Base-by-base conservation (phyloP, 2,888 invertebrate species). In the Aspidapion aeneum region DNA sequence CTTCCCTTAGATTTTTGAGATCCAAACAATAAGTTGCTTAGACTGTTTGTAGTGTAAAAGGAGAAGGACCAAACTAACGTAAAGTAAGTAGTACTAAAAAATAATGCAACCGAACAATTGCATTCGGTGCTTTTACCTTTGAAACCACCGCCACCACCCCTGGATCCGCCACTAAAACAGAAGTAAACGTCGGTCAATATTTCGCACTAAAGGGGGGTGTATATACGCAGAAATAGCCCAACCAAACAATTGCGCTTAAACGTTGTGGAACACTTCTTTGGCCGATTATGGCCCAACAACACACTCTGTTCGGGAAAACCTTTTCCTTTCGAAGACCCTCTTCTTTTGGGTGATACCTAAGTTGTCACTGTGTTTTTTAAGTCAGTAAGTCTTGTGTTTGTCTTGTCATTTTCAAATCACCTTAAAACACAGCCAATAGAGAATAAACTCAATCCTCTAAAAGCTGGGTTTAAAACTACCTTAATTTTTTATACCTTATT, bases 81-180 rank as follows among this genome's bases (percentile, higher is more conserved):
- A 7, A 35, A 35, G 12, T 35, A 35, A 35, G 12, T 35, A 35
- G n/a, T n/a, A 35, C 3, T 35, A 35, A 35, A 7, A 35, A 7
- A 35, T 35, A 89, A 84, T 87, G 89, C 89, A 88, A 66, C 87
- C 89, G 67, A 64, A 83, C 84, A 85, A 82, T 60, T 18, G 54
- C 86, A 86, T 85, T 87, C 86, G 90, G 89, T 89, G 90, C 86
- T 84, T 90, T 94, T 94, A 94, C 94, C 94, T 94, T 94, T 94
- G 87, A 85, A 93, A 93, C 92, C 93, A 91, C 92, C 93, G 91
- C 92, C 93, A 91, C 92, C 93, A 91, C 93, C 93, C 90, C 89
- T 89, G 90, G 93, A 91, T 90, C 93, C 93, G 87, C 88, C 87
- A 91, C 93, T 91, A 91, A 89, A 91, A 91, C 90, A 90, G 86